Percentiles rank a stretch among this genome's conserved stretches.
Evolutionary conservation across 2,113 vertebrate genomes (phyloP).

Genomic region (Taurulus bubalis): DNA sequence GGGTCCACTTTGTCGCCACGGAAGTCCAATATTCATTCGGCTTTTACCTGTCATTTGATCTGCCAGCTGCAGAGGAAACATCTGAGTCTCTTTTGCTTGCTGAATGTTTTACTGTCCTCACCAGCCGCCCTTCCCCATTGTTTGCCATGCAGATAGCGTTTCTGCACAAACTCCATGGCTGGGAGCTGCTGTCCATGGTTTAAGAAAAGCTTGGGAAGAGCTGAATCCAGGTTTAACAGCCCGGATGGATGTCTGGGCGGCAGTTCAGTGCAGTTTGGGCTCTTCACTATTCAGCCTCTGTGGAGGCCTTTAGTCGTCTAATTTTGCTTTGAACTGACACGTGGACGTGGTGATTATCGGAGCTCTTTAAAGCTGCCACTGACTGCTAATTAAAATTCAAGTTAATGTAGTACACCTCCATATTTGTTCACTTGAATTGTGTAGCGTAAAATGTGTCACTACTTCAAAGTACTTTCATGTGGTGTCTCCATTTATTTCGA

Average conservation of each 20-base stretch:
- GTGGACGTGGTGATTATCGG: conserved; percentile 24
- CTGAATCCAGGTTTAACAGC: conserved; percentile 46
- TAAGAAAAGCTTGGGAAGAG: conserved; percentile 19
- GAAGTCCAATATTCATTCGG: background rate
- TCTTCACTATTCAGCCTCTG: conserved; percentile 9
- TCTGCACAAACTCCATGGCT: conserved; percentile 16
- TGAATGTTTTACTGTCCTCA: background rate
- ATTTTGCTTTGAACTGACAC: conserved; percentile 38
- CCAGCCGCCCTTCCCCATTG: background rate
- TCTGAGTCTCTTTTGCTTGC: conserved; percentile 1
- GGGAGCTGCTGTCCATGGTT: conserved; percentile 13
- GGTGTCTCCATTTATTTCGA: conserved; percentile 3
- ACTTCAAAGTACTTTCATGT: conserved; percentile 49
- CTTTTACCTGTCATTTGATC: conserved; percentile 4
- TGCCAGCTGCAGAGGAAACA: background rate
- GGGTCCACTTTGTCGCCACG: conserved; percentile 7
- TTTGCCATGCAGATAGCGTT: conserved; percentile 6
- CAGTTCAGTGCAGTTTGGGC: conserved; percentile 3
- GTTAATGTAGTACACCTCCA: conserved; percentile 47
- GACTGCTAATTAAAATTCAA: conserved; percentile 55
- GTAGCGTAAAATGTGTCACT: background rate
- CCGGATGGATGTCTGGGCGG: conserved; percentile 35
- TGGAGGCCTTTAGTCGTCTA: conserved; percentile 19
- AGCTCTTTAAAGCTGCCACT: conserved; percentile 39
- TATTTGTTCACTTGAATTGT: conserved; percentile 35